phyloP scores from a whole-genome alignment of 2,888 invertebrate species.

The Hedychridium roseum region DNA sequence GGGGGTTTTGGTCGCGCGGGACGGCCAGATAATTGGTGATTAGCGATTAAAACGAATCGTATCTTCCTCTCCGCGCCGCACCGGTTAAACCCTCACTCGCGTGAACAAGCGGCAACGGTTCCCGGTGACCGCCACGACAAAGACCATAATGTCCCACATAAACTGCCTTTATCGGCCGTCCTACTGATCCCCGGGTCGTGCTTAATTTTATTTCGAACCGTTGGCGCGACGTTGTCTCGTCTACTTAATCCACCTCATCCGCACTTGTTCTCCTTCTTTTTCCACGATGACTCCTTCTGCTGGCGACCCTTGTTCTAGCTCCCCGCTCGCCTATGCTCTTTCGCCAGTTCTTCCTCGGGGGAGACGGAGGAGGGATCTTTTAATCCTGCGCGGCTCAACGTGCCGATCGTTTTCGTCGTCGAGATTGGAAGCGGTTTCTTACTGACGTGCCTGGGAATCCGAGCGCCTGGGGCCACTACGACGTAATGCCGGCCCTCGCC shows the following conservation, averaged over 20 bases:
- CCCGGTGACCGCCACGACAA: background rate
- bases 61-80: conserved; percentile 35
- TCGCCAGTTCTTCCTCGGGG: conserved; percentile 8
- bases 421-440: conserved; percentile 25
- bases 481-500: conserved; percentile 21
- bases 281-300: conserved; percentile 18
- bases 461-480: conserved; percentile 8
- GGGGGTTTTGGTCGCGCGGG: conserved; percentile 61
- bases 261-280: conserved; percentile 6
- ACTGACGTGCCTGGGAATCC: conserved; percentile 26
- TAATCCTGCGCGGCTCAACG: conserved; percentile 30
- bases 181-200: no score
- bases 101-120: no score
- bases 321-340: no score
- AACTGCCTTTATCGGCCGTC: no score
- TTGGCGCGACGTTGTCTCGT: no score
- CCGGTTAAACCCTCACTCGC: conserved; percentile 22
- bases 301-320: conserved; percentile 8
- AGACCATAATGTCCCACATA: no score
- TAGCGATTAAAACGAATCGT: conserved; percentile 64
- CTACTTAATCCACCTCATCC: background rate
- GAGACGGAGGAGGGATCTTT: conserved; percentile 20
- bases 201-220: no score
- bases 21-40: conserved; percentile 63
- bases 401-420: conserved; percentile 20